phyloP scores from a whole-genome alignment of 2,113 vertebrate species.

The Carassius gibelio region DNA sequence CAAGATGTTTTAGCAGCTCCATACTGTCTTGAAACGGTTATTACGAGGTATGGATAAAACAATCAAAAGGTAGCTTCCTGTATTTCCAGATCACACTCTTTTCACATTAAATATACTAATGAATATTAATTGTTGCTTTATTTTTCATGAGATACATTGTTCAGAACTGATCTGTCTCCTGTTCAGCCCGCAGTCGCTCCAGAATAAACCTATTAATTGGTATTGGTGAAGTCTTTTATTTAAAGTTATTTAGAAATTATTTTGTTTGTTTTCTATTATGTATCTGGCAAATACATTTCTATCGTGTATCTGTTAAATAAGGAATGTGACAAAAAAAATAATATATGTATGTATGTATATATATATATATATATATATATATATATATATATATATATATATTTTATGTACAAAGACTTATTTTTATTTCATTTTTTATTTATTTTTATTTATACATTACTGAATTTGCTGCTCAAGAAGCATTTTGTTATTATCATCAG shows the following conservation, averaged over 20 bases:
- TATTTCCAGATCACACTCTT: constrained; percentile 21
- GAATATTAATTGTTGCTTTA: constrained; percentile 19
- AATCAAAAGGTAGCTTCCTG: constrained; percentile 2
- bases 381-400: too few species aligned
- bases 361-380: too few species aligned
- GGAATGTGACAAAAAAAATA: too few species aligned
- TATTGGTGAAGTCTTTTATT: constrained; percentile 13
- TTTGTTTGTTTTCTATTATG: neutral
- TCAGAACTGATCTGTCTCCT: neutral
- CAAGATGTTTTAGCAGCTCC: constrained; percentile 24
- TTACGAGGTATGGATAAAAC: neutral
- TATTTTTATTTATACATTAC: too few species aligned
- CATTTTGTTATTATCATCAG: too few species aligned
- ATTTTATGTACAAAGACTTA: too few species aligned
- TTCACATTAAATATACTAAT: constrained; percentile 18
- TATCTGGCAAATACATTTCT: neutral
- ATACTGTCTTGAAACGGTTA: constrained; percentile 3
- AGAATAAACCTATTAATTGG: constrained; percentile 47
- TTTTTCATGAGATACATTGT: constrained; percentile 28
- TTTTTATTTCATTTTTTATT: too few species aligned
- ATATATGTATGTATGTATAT: too few species aligned
- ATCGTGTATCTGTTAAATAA: too few species aligned
- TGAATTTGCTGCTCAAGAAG: too few species aligned
- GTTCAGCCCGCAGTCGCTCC: constrained; percentile 20
- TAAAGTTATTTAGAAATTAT: too few species aligned